Evolutionary conservation across 2,113 vertebrate species (phyloP), one percentile per base, ranked within the genome.

Genomic region (Smithornis capensis): DNA sequence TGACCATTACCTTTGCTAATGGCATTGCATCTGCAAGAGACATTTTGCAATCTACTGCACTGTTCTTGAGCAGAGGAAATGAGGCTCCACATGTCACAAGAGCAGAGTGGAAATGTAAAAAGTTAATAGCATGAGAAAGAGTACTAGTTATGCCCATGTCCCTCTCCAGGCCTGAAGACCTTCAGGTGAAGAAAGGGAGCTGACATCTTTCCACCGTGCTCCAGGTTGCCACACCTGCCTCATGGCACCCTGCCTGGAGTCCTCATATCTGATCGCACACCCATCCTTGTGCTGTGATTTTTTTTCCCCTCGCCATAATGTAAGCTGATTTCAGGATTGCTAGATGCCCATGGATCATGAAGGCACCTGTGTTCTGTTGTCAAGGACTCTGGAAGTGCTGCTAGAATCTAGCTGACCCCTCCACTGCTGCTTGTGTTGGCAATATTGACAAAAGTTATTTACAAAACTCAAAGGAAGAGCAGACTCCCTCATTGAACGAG

Each of bases 371-470:
- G 37, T 75, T 87, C 87, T 79, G 31, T 40, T 87, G 38, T 70
- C 40, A 53, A 67, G 35, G 47, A 31, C 76, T 67, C 27, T 13
- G 38, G 38, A 73, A 94, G 62, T 1, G 0, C 29, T 91, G 65
- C 29, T 38, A 49, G 42, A 77, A 52, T 57, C 64, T 53, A 77
- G 10, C 35, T 53, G 40, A 62, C 21, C 16, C 14, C 14, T 1
- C 49, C 16, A 6, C 12, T 77, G 55, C 45, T 93, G 52, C 38
- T 83, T 93, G 60, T 77, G 38, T 86, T 81, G 64, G 79, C 68
- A 90, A 90, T 27, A 35, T 6, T 24, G 79, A 86, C 35, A 92
- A 74, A 37, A 95, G 63, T 24, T 92, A 90, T 81, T 93, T 95
- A 47, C 73, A 83, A 90, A 96, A 86, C 73, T 86, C 38, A 74